These are phyloP conservation scores for Apotomis turbidana DNA, from an alignment of 2,888 invertebrate genomes.

Conservation along the genomic window DNA sequence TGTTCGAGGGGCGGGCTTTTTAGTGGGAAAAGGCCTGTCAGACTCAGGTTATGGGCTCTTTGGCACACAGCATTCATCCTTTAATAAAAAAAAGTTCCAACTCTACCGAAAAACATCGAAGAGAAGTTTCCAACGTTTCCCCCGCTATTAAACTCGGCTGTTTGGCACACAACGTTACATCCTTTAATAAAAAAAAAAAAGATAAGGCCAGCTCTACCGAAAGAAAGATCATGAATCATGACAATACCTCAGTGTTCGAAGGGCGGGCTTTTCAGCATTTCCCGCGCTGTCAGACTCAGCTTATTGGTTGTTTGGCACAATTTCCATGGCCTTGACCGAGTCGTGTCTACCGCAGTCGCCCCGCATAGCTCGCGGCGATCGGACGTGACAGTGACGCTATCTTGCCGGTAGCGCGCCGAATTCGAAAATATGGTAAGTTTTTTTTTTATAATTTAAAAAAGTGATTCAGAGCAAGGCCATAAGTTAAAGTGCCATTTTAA, in stretches of 20 bases:
- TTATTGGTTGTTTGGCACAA: conserved; percentile 71
- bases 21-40: too few species aligned
- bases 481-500: conserved; percentile 1
- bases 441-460: conserved; percentile 8
- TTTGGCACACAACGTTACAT: too few species aligned
- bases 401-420: conserved; percentile 54
- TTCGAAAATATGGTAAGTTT: conserved; percentile 71
- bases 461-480: not conserved
- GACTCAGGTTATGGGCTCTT: too few species aligned
- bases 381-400: conserved; percentile 50
- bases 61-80: too few species aligned
- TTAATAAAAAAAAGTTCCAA: too few species aligned
- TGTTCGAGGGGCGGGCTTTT: too few species aligned
- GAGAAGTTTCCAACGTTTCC: too few species aligned
- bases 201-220: too few species aligned
- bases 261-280: conserved; percentile 54
- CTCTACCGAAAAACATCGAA: too few species aligned
- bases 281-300: conserved; percentile 70
- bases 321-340: conserved; percentile 77
- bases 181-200: too few species aligned
- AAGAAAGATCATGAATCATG: too few species aligned
- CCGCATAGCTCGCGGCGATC: conserved; percentile 62
- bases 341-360: conserved; percentile 66
- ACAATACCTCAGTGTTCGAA: not conserved
- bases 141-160: too few species aligned